phyloP scores from a whole-genome alignment of 2,888 invertebrate species.

The Hirtodrosophila trivittata region DNA sequence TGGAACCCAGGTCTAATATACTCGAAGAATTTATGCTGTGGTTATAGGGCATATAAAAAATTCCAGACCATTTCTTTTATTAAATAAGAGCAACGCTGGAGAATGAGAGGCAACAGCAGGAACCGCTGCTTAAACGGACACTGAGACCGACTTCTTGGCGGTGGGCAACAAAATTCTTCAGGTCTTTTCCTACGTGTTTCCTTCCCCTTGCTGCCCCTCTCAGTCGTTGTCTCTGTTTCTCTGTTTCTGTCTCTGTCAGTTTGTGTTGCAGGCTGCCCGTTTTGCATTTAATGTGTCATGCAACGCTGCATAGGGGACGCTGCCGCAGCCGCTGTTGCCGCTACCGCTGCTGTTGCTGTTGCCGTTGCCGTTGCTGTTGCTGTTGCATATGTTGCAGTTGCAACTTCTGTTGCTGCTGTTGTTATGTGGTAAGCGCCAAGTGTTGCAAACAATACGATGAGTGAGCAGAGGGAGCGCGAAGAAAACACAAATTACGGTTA shows the following conservation, averaged over 20 bases:
- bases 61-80: slow-evolving; percentile 66
- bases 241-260: slow-evolving; percentile 14
- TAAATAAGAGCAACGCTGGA: slow-evolving; percentile 50
- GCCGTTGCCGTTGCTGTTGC: slow-evolving; percentile 30
- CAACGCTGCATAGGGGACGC: slow-evolving; percentile 72
- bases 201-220: slow-evolving; percentile 3
- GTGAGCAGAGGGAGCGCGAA: slow-evolving; percentile 32
- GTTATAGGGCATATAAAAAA: slow-evolving; percentile 49
- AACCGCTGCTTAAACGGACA: slow-evolving; percentile 48
- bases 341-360: slow-evolving; percentile 26
- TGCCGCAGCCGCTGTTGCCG: slow-evolving; percentile 27
- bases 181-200: slow-evolving; percentile 6
- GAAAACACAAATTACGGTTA: not conserved
- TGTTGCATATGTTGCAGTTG: slow-evolving; percentile 76
- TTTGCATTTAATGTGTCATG: slow-evolving; percentile 79
- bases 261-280: slow-evolving; percentile 55
- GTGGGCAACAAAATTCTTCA: slow-evolving; percentile 47
- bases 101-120: slow-evolving; percentile 22
- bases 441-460: slow-evolving; percentile 73
- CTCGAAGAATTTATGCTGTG: slow-evolving; percentile 1
- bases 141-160: slow-evolving; percentile 49
- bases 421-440: slow-evolving; percentile 80
- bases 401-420: slow-evolving; percentile 70
- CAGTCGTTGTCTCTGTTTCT: not conserved
- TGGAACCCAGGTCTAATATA: slow-evolving; percentile 4